These are phyloP conservation scores for Rutpela maculata DNA, from an alignment of 2,888 invertebrate species.

Conservation along the genomic window DNA sequence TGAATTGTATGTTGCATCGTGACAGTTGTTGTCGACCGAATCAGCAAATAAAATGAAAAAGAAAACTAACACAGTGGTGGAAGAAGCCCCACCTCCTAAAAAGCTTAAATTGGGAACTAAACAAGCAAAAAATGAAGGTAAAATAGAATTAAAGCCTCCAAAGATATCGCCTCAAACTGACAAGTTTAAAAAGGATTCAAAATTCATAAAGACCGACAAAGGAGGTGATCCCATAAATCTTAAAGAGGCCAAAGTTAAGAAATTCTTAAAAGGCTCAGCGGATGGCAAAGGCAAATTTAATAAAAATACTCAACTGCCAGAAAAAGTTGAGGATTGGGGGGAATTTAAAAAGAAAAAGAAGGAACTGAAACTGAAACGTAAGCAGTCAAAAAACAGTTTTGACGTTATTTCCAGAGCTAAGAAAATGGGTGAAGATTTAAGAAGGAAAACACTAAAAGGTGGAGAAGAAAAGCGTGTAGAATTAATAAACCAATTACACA, in stretches of 20 bases:
- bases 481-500: slow-evolving; percentile 80
- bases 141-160: slow-evolving; percentile 14
- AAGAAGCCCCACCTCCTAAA: slow-evolving; percentile 38
- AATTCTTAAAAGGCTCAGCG: slow-evolving; percentile 27
- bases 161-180: neutral
- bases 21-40: too few species aligned
- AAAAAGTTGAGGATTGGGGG: slow-evolving; percentile 80
- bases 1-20: neutral
- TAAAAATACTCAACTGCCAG: slow-evolving; percentile 42
- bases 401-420: slow-evolving; percentile 77
- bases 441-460: slow-evolving; percentile 74
- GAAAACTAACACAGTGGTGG: slow-evolving; percentile 18
- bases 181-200: slow-evolving; percentile 31
- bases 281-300: slow-evolving; percentile 45
- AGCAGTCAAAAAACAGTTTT: slow-evolving; percentile 76
- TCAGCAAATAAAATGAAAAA: slow-evolving; percentile 23
- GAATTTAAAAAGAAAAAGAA: slow-evolving; percentile 86
- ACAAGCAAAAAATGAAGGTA: neutral
- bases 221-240: slow-evolving; percentile 48
- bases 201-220: slow-evolving; percentile 50
- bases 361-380: slow-evolving; percentile 80
- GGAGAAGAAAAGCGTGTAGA: slow-evolving; percentile 77
- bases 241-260: slow-evolving; percentile 53
- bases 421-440: slow-evolving; percentile 78
- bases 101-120: slow-evolving; percentile 35